phyloP scores from a whole-genome alignment of 2,888 invertebrate genomes.

The Perizoma affinitatum region DNA sequence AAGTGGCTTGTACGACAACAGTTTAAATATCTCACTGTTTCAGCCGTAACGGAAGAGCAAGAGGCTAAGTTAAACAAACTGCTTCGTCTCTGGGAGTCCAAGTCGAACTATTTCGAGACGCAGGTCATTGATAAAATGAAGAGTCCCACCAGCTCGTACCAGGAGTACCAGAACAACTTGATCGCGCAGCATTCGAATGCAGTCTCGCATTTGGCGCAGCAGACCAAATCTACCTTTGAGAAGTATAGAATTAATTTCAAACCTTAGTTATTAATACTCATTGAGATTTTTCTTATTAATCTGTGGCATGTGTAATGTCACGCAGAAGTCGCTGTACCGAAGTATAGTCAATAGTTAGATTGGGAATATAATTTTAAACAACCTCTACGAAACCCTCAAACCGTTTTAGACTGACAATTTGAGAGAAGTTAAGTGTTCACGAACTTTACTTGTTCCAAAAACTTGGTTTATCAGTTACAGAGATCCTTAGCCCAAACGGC shows the following conservation, averaged over 20 bases:
- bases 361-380: no score
- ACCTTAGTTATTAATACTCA: no score
- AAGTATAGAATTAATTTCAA: slow-evolving; percentile 70
- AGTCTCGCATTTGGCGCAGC: slow-evolving; percentile 89
- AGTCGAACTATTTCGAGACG: slow-evolving; percentile 93
- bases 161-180: slow-evolving; percentile 93
- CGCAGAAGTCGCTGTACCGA: no score
- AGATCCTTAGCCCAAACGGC: no score
- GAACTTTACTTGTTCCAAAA: no score
- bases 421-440: no score
- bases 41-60: slow-evolving; percentile 93
- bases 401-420: no score
- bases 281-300: no score
- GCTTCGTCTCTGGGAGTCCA: slow-evolving; percentile 97
- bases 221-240: slow-evolving; percentile 93
- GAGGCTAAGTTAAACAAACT: slow-evolving; percentile 96
- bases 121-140: slow-evolving; percentile 93
- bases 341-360: no score
- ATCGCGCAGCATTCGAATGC: slow-evolving; percentile 91
- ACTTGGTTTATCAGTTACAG: no score
- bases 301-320: no score
- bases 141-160: slow-evolving; percentile 94
- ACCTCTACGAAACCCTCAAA: no score
- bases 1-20: slow-evolving; percentile 64
- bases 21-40: slow-evolving; percentile 77